Evolutionary conservation across 2,797 vertebrate genomes (phyloP), one percentile per base, ranked within the genome.

Genomic region (Megaceryle alcyon): DNA sequence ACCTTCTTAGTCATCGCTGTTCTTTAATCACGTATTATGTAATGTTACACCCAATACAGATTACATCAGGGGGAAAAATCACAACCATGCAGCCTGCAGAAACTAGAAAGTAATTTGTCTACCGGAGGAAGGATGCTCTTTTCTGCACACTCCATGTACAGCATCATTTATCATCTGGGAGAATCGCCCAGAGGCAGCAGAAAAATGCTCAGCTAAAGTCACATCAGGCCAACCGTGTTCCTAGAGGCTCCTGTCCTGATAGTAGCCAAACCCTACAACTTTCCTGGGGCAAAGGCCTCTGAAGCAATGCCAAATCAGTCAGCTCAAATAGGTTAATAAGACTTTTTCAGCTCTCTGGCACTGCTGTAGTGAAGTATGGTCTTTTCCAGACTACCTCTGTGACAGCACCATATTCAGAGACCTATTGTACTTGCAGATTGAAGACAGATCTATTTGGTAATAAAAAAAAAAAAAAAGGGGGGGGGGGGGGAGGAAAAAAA

Each of bases 71-170:
- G 72, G 9, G 39, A 1, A 4, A 89, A 83, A 83, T 92, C 90
- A 93, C 92, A 86, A 63, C 83, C 80, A 80, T 29, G 79, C 75
- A 85, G 81, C 76, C 63, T 79, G 61, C 71, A 93, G 78, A 93
- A 91, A 75, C 68, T 44, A 82, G 81, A 78, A 95, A 86, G 80
- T 56, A 94, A 96, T 97, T 96, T 96, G 94, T 96, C 80, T 82
- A 57, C 29, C 48, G 69, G 70, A 92, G 88, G 92, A 94, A 94
- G 88, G 94, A 80, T 80, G 90, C 57, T 92, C 44, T 96, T 96
- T 94, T 86, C 86, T 90, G 86, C 85, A 70, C 60, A 92, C 46
- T 93, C 84, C 0, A 1, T 73, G 95, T 82, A 78, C 66, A 92
- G 82, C 46, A 84, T 82, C 92, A 96, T 97, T 91, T 93, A 90